Evolutionary conservation across 2,888 invertebrate genomes (phyloP).

Genomic region (Dicyrtomina minuta): DNA sequence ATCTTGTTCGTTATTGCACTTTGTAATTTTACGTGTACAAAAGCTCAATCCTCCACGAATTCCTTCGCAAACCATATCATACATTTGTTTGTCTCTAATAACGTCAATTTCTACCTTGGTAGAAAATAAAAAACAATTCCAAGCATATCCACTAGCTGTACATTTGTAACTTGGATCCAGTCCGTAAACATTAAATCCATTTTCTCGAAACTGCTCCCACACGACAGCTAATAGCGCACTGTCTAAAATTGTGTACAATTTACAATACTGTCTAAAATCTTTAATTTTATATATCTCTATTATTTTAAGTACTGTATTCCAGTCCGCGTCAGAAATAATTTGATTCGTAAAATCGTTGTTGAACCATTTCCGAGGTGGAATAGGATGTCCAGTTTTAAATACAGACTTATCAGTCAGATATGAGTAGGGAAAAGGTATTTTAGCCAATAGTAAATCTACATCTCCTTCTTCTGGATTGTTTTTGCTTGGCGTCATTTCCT

Average conservation of each 20-base stretch:
- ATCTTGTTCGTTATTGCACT: not conserved
- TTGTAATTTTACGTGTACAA: not conserved
- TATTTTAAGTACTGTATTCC: not conserved
- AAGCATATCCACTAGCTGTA: not conserved
- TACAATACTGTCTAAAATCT: no score
- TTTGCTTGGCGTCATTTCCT: no score
- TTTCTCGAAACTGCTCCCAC: not conserved
- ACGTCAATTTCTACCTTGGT: not conserved
- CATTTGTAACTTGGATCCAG: not conserved
- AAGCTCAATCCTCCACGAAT: not conserved
- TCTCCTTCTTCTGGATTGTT: not conserved
- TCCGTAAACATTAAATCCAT: not conserved
- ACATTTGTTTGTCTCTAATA: not conserved
- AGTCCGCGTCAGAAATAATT: not conserved
- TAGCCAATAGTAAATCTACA: not conserved
- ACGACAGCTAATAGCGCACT: not conserved
- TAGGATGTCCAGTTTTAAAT: not conserved
- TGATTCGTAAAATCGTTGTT: not conserved
- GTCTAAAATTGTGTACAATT: not conserved
- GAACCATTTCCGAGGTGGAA: constrained; percentile 1
- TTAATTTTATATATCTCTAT: not conserved
- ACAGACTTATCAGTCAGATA: not conserved
- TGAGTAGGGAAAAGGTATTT: not conserved
- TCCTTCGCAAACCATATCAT: not conserved
- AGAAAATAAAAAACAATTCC: constrained; percentile 1